phyloP scores from a whole-genome alignment of 2,797 vertebrate genomes.

The Poecilia velifera region DNA sequence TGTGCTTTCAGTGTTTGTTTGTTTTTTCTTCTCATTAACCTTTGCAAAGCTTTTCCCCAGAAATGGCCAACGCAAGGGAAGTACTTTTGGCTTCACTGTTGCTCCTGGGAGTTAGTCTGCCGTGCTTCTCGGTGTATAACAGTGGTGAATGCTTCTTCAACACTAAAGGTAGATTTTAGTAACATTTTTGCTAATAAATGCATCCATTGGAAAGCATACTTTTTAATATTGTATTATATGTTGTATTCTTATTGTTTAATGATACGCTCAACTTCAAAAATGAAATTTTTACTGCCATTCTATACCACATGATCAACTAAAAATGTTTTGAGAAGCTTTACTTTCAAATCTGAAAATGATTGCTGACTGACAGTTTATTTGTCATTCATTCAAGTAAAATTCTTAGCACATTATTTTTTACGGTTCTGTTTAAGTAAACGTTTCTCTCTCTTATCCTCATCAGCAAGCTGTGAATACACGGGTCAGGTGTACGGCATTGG shows the following conservation, averaged over 20 bases:
- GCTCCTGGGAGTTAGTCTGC: conserved; percentile 61
- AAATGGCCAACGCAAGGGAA: conserved; percentile 58
- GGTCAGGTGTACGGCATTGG: conserved; percentile 75
- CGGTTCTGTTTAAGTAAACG: not conserved
- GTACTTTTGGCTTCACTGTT: conserved; percentile 57
- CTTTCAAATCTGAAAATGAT: not conserved
- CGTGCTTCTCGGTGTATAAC: conserved; percentile 65
- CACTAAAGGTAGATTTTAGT: conserved; percentile 76
- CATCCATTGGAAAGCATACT: not conserved
- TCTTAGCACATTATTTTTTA: not conserved
- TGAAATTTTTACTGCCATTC: not conserved
- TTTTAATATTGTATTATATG: not conserved
- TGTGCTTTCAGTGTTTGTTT: not conserved
- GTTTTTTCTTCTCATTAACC: not conserved
- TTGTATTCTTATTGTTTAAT: not conserved
- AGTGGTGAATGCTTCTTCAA: conserved; percentile 83
- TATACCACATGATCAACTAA: not conserved
- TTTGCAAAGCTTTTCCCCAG: conserved; percentile 21
- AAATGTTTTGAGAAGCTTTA: not conserved
- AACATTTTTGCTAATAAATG: not conserved
- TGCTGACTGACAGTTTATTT: not conserved
- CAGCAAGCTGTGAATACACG: conserved; percentile 80
- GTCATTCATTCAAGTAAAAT: not conserved
- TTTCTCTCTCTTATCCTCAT: not conserved
- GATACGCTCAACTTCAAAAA: not conserved